These are phyloP conservation scores for Furcula furcula DNA, from an alignment of 2,888 invertebrate genomes.

Conservation along the genomic window DNA sequence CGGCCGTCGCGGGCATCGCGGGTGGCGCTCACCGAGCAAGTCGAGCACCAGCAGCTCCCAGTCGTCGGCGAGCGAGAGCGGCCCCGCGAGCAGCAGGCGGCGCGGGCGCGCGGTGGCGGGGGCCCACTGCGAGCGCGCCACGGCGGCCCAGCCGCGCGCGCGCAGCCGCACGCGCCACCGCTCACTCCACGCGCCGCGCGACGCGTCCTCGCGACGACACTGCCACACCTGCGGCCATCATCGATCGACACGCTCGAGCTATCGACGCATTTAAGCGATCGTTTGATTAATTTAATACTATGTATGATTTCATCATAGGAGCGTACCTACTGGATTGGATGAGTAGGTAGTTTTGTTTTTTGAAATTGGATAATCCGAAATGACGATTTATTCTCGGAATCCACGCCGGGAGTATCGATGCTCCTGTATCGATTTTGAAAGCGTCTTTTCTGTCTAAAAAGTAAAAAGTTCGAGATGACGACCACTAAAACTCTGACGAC, in stretches of 20 bases:
- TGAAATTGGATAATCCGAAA: no score
- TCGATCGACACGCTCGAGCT: not conserved
- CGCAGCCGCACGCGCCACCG: constrained; percentile 19
- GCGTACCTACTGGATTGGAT: no score
- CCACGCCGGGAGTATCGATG: no score
- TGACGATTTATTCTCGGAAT: no score
- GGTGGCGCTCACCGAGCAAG: constrained; percentile 23
- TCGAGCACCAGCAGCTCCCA: constrained; percentile 53
- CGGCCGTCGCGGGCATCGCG: not conserved
- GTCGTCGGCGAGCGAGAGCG: constrained; percentile 43
- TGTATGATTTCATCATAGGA: no score
- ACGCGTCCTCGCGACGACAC: constrained; percentile 23
- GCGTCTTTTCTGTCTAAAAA: no score
- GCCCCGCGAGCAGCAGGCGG: constrained; percentile 55
- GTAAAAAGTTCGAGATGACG: no score
- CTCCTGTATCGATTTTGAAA: no score
- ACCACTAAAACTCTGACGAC: no score
- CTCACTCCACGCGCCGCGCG: constrained; percentile 19
- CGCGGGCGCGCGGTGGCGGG: constrained; percentile 19
- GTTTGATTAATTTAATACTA: no score
- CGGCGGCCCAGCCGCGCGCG: constrained; percentile 38
- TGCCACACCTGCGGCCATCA: constrained; percentile 46
- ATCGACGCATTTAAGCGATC: no score
- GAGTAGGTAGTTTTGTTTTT: no score
- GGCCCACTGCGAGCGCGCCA: constrained; percentile 36